Conservation (phyloP, 2,888 invertebrate species). For the Ophioninae sp. region DNA sequence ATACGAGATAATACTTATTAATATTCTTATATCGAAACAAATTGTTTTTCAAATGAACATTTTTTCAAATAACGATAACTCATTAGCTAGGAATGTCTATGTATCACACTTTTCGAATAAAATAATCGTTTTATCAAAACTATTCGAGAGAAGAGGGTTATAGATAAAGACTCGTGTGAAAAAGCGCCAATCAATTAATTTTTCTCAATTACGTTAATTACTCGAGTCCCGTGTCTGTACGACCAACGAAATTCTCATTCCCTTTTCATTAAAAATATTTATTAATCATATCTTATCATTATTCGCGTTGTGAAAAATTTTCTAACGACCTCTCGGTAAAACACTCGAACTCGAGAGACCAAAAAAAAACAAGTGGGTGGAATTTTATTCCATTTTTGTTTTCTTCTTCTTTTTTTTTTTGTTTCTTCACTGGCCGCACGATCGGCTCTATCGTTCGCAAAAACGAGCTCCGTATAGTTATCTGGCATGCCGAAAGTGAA, state of each 20-base stretch:
- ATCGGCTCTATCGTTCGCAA: constrained; percentile 22
- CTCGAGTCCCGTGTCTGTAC: neutral
- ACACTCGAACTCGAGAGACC: neutral
- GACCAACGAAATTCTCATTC: constrained; percentile 8
- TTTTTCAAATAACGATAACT: neutral
- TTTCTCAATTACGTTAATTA: neutral
- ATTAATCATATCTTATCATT: constrained; percentile 25
- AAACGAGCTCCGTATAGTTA: constrained; percentile 63
- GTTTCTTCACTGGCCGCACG: neutral
- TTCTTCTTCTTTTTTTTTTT: neutral
- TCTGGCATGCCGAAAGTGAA: constrained; percentile 72
- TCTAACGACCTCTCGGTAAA: constrained; percentile 29
- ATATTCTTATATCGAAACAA: no score
- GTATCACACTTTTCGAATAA: no score
- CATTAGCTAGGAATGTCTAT: no score
- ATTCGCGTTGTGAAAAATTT: constrained; percentile 54
- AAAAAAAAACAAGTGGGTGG: neutral
- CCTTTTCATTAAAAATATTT: constrained; percentile 31
- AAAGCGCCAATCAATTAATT: neutral
- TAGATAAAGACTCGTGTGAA: neutral
- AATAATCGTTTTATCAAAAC: neutral
- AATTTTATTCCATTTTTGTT: neutral
- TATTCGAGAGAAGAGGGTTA: neutral
- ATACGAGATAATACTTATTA: no score
- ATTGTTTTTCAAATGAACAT: no score